phyloP scores from a whole-genome alignment of 2,888 invertebrate genomes.

The Trichopria drosophilae region DNA sequence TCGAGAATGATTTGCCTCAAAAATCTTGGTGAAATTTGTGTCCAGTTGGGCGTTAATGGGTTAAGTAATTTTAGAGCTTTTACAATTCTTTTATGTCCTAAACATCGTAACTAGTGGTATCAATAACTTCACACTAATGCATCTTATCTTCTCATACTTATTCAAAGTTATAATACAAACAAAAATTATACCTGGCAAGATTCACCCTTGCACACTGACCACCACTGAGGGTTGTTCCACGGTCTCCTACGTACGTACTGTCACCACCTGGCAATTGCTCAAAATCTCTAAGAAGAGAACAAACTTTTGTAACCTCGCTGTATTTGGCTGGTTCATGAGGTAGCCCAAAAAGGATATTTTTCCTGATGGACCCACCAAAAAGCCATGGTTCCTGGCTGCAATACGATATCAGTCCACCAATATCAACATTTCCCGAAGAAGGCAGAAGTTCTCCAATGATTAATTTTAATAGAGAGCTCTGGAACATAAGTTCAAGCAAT shows the following conservation, averaged over 20 bases:
- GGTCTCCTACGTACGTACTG: constrained; percentile 71
- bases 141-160: too few species aligned
- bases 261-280: constrained; percentile 69
- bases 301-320: constrained; percentile 54
- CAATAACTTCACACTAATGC: too few species aligned
- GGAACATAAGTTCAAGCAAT: too few species aligned
- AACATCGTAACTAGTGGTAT: too few species aligned
- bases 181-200: constrained; percentile 63
- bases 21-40: too few species aligned
- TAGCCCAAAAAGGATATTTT: constrained; percentile 83
- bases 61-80: too few species aligned
- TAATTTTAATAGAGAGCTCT: constrained; percentile 70
- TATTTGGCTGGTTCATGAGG: constrained; percentile 66
- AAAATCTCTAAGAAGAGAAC: constrained; percentile 59
- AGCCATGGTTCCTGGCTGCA: constrained; percentile 87
- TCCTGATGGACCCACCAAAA: constrained; percentile 73
- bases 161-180: too few species aligned
- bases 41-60: too few species aligned
- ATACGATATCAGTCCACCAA: constrained; percentile 73
- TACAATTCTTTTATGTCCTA: too few species aligned
- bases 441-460: constrained; percentile 74
- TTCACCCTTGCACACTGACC: constrained; percentile 77
- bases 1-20: too few species aligned
- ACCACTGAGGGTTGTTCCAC: constrained; percentile 72
- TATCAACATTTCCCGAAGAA: constrained; percentile 63